Base-by-base conservation (phyloP, 2,797 vertebrate species). In the Rhabdomys pumilio region DNA sequence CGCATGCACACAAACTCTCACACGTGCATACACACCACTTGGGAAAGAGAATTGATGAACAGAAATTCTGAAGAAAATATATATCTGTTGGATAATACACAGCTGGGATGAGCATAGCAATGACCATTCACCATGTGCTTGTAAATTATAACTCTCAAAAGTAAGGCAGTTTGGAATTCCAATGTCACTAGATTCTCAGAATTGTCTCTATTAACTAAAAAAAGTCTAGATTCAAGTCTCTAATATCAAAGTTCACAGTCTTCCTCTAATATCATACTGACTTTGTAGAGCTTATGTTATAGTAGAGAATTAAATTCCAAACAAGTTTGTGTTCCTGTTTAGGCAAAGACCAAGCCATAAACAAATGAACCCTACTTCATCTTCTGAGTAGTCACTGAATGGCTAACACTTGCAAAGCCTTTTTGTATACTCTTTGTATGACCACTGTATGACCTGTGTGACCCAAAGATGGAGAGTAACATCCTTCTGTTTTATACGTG, bases 1-100 rank as follows among this genome's bases (percentile, higher is more conserved):
- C 19, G 38, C 19, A n/a, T 22, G 14, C 53, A 55, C 53, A 55
- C 53, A 55, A 14, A 55, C 53, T 3, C 53, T 55, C 53, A 59
- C 57, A 59, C 19, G 26, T 53, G 65, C 12, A 31, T 20, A 31
- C 81, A 26, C 13, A 65, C 22, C 26, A 34, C 9, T 31, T 3
- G 10, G 17, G 3, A 53, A 81, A 2, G 20, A 4, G 2, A 3
- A 26, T 57, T 90, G 13, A 7, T 38, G 50, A 59, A 73, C 11
- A 95, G 72, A 95, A 95, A 73, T 57, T 53, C 0, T 73, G 31
- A 96, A 73, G 44, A 72, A 87, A 10, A 90, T 50, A 10, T 50
- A 50, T 50, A 50, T 50, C 10, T 50, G 50, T 50, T 50, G 20
- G 26, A 59, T 31, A 80, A 34, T n/a, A 44, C 6, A 22, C 19